phyloP scores from a whole-genome alignment of 1,140 invertebrate species.

The Armadillidium nasatum region DNA sequence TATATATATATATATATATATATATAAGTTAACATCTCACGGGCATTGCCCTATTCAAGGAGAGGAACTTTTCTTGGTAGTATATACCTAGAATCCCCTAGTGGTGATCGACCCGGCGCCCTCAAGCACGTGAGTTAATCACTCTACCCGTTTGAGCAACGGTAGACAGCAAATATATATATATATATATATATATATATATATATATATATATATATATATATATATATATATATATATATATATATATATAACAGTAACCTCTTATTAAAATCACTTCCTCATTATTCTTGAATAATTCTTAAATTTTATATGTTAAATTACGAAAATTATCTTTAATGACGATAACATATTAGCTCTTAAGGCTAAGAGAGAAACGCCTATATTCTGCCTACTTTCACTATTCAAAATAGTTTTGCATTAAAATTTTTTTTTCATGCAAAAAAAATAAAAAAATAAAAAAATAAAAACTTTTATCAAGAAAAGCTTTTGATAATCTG shows the following conservation, averaged over 20 bases:
- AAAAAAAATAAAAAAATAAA: too few relatives aligned
- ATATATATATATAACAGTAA: slow-evolving; percentile 7
- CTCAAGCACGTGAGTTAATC: too few relatives aligned
- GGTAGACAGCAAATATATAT: too few relatives aligned
- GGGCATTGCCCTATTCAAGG: too few relatives aligned
- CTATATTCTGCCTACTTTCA: not conserved
- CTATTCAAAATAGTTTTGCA: not conserved
- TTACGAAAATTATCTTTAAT: not conserved
- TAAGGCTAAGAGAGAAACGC: not conserved
- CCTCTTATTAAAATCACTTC: too few relatives aligned
- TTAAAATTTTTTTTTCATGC: not conserved
- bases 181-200: not conserved
- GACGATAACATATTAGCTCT: not conserved
- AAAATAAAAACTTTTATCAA: not conserved
- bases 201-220: slow-evolving; percentile 12
- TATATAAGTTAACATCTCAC: too few relatives aligned
- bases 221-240: not conserved
- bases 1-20: slow-evolving; percentile 6
- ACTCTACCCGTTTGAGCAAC: too few relatives aligned
- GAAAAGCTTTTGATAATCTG: slow-evolving; percentile 1
- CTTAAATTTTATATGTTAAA: not conserved
- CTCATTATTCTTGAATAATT: too few relatives aligned
- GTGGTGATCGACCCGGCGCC: too few relatives aligned
- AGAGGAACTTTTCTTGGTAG: too few relatives aligned
- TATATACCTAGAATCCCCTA: too few relatives aligned